Evolutionary conservation across 2,888 invertebrate genomes (phyloP), one percentile per base, ranked within the genome.

Genomic region (Anarsia innoxiella): DNA sequence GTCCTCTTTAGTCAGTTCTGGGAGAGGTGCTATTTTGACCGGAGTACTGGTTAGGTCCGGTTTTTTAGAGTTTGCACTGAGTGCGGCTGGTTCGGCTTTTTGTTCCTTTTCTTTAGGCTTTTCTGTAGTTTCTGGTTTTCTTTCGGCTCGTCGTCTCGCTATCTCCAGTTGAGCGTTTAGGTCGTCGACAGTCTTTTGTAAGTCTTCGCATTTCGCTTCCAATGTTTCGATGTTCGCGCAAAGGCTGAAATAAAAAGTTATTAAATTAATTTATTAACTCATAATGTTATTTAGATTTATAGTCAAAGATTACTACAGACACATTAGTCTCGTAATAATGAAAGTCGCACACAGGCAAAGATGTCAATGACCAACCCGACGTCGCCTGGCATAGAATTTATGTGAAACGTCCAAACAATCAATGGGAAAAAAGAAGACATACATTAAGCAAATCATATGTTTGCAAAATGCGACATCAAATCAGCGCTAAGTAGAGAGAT

Each of bases 131-230:
- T 82, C 84, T 8, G 71, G 68, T 59, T 83, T 86, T 37, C 85
- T 69, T 49, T 88, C 88, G 19, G 87, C 88, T 56, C 87, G 79
- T 51, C 89, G 86, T 47, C 85, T 87, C 46, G 89, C 86, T 31
- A 86, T 74, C 40, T 89, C 89, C 36, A 90, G 70, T 53, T 89
- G 86, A 33, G 88, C 85, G 33, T 86, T 89, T 36, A 92, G 73
- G 49, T 94, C 94, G 55, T 96, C 95, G 47, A 93, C 85, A 66
- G 89, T 90, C 68, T 90, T 90, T 59, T 92, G 93, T 37, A 94
- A 82, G 46, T 96, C 96, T 59, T 96, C 96, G 67, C 91, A 91
- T 66, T 92, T 92, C 29, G 88, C 72, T 73, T 97, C 96, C 56
- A 96, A 83, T 16, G 88, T 88, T 68, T 95, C 94, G 51, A 95